Conservation (phyloP, 1,140 invertebrate species). For the Bombus impatiens region DNA sequence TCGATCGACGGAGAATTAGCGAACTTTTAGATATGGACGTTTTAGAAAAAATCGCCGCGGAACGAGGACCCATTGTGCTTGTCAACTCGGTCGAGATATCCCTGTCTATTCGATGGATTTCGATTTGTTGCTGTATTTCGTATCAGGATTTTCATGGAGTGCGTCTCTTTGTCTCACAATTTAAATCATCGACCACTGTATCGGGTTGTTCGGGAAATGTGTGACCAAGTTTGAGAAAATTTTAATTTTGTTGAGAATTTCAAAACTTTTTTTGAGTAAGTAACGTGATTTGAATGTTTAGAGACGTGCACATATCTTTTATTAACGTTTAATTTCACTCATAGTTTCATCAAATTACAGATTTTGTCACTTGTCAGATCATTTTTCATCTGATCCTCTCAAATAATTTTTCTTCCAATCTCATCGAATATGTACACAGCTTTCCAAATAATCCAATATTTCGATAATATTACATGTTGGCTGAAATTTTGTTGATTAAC, state of each 20-base stretch:
- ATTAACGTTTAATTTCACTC: no score
- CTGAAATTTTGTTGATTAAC: neutral
- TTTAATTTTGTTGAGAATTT: neutral
- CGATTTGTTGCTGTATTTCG: slow-evolving; percentile 15
- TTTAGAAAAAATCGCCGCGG: neutral
- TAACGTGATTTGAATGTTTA: neutral
- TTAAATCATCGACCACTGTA: neutral
- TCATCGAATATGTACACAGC: neutral
- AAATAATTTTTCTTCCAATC: no score
- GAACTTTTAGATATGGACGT: neutral
- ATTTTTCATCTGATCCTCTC: neutral
- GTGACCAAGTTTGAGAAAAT: neutral
- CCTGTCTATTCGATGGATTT: slow-evolving; percentile 36
- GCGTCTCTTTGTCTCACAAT: neutral
- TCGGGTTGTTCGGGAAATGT: neutral
- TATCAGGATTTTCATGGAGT: neutral
- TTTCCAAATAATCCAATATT: neutral
- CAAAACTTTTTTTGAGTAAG: neutral
- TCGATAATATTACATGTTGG: neutral
- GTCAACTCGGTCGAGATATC: slow-evolving; percentile 20
- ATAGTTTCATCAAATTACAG: neutral
- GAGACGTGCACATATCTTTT: neutral
- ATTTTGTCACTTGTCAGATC: neutral
- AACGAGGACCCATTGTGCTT: slow-evolving; percentile 22
- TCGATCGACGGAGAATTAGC: neutral